Base-by-base conservation (phyloP, 2,113 vertebrate genomes). In the Psettodes erumei region DNA sequence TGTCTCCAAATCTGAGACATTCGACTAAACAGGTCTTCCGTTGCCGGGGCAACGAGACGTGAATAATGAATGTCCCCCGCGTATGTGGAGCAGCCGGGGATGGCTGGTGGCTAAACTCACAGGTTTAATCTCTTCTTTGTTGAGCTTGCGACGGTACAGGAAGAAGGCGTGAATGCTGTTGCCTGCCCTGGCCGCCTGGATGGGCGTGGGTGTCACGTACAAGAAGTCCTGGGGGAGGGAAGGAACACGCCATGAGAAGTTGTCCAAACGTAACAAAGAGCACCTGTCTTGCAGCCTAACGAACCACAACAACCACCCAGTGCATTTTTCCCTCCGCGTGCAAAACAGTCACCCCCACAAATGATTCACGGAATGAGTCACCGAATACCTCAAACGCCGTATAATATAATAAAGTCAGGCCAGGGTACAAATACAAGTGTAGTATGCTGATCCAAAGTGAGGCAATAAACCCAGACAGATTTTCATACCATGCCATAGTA, bases 401-500 rank as follows among this genome's bases (percentile, higher is more conserved):
- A 9, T 2, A 67, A 38, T 23, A 12, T 16, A 33, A n/a, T n/a
- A 19, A n/a, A 60, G 9, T 3, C 12, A 33, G 18, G 7, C 8
- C 13, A 8, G 16, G 28, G 5, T 37, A 19, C 1, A 38, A 23
- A 28, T 19, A 62, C 45, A 72, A 25, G 15, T 45, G 3, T 21
- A 28, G 18, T 42, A 66, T 33, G 21, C 16, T 5, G 25, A 16
- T 55, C 19, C 8, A 27, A 21, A 62, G 28, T 30, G 23, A 38
- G 12, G 8, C 18, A 19, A 1, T 8, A 19, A 15, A 37, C 0
- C 28, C 6, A 16, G 6, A 32, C 23, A 27, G 18, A 23, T n/a
- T 60, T 72, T 60, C 62, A 79, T 88, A 98, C 96, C 96, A 96
- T 96, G 86, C 93, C 90, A 54, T 97, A 97, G 76, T 96, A 98